phyloP scores from a whole-genome alignment of 2,888 invertebrate species.

The Ischnura elegans region DNA sequence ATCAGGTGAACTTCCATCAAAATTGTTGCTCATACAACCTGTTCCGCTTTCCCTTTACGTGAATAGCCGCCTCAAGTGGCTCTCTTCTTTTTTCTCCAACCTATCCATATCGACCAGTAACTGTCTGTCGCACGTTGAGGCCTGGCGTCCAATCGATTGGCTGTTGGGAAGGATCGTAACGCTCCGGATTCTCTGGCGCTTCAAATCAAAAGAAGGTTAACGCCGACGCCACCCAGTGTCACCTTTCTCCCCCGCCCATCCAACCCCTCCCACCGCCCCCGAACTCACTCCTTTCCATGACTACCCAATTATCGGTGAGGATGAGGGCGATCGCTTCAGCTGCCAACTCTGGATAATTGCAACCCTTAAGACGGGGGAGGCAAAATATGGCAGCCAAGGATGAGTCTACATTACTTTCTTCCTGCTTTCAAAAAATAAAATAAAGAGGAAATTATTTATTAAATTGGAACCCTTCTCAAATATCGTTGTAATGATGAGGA shows the following conservation, averaged over 20 bases:
- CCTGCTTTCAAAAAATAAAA: too few species aligned
- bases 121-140: background rate
- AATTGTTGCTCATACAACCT: too few species aligned
- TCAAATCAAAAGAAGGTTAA: slow-evolving; percentile 6
- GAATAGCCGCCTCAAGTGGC: too few species aligned
- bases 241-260: background rate
- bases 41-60: too few species aligned
- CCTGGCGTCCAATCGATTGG: background rate
- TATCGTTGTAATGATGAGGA: too few species aligned
- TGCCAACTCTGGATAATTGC: background rate
- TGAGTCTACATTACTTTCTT: background rate
- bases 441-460: too few species aligned
- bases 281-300: background rate
- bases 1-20: too few species aligned
- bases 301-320: background rate
- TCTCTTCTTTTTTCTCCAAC: background rate
- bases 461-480: too few species aligned
- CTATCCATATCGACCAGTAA: background rate
- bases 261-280: background rate
- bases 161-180: background rate
- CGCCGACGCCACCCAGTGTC: background rate
- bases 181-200: background rate
- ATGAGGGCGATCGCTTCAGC: background rate
- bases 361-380: background rate
- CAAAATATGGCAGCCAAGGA: background rate